Evolutionary conservation across 2,888 invertebrate species (phyloP).

Genomic region (Diadegma fenestrale): DNA sequence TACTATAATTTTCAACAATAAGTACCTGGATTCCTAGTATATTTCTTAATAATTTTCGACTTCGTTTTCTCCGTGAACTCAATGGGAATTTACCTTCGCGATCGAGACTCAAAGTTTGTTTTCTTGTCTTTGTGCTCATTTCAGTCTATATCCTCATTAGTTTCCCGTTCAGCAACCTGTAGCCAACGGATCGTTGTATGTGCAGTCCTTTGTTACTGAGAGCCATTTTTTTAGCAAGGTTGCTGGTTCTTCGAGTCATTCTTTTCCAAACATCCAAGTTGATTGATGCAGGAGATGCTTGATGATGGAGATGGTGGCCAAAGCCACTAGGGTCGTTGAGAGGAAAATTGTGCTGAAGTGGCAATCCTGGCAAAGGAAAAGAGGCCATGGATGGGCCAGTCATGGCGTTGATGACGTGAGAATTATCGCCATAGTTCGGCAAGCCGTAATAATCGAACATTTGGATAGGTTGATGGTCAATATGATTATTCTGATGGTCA

Average conservation of each 20-base stretch:
- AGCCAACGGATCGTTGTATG: slow-evolving; percentile 62
- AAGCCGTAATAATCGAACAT: slow-evolving; percentile 45
- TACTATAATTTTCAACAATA: too few relatives aligned
- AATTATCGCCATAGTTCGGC: slow-evolving; percentile 30
- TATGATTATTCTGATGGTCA: slow-evolving; percentile 56
- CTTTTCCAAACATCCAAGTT: slow-evolving; percentile 54
- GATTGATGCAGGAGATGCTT: neutral
- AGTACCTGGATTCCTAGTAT: too few relatives aligned
- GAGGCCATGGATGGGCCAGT: neutral
- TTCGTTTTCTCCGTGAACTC: too few relatives aligned
- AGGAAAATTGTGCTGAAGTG: slow-evolving; percentile 27
- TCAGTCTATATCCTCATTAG: slow-evolving; percentile 67
- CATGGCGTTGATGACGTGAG: slow-evolving; percentile 3
- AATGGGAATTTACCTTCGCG: slow-evolving; percentile 60
- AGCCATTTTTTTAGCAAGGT: slow-evolving; percentile 17
- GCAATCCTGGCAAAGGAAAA: slow-evolving; percentile 26
- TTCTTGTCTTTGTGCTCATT: slow-evolving; percentile 16
- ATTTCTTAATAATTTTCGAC: too few relatives aligned
- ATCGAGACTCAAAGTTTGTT: slow-evolving; percentile 1
- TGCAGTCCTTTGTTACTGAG: slow-evolving; percentile 38
- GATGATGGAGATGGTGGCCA: slow-evolving; percentile 28
- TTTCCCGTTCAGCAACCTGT: slow-evolving; percentile 57
- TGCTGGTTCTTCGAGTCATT: slow-evolving; percentile 44
- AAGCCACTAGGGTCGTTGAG: slow-evolving; percentile 33
- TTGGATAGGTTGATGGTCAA: slow-evolving; percentile 51